Percentiles rank a stretch among this genome's conserved stretches.
phyloP scores from a whole-genome alignment of 2,797 vertebrate genomes.

The Glyptemys insculpta region DNA sequence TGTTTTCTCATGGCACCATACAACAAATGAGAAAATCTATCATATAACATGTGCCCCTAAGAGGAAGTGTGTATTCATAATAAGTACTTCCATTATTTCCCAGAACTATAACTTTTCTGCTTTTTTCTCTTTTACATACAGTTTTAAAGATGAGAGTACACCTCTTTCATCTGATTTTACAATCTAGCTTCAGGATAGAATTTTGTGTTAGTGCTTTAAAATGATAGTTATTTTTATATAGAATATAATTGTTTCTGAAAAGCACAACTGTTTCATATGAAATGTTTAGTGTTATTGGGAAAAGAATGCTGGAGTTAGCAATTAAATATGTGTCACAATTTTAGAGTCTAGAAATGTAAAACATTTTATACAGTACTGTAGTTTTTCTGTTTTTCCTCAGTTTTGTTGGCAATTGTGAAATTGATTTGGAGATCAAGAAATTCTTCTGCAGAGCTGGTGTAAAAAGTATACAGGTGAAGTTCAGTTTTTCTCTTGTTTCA shows the following conservation, averaged over 20 bases:
- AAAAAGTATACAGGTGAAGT: slow-evolving; percentile 94
- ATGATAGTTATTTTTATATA: background rate
- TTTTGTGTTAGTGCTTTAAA: background rate
- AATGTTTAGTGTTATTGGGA: background rate
- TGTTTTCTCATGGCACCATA: background rate
- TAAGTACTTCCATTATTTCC: background rate
- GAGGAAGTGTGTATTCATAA: background rate
- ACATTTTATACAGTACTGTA: background rate
- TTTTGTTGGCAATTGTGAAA: slow-evolving; percentile 96
- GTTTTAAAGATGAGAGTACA: background rate
- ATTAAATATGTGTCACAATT: background rate
- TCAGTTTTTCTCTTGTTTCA: background rate
- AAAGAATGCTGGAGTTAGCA: background rate
- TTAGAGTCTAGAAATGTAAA: slow-evolving; percentile 17
- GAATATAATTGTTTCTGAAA: background rate
- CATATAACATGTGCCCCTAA: background rate
- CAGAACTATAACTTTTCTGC: background rate
- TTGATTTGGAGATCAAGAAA: slow-evolving; percentile 95
- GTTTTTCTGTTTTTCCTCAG: slow-evolving; percentile 77
- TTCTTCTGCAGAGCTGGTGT: slow-evolving; percentile 98
- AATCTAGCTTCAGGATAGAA: background rate
- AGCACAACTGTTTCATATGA: background rate
- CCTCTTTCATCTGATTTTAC: background rate
- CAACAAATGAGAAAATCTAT: background rate
- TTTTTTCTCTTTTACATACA: accelerated